Base-by-base conservation (phyloP, 2,888 invertebrate species). In the Parnassius smintheus region DNA sequence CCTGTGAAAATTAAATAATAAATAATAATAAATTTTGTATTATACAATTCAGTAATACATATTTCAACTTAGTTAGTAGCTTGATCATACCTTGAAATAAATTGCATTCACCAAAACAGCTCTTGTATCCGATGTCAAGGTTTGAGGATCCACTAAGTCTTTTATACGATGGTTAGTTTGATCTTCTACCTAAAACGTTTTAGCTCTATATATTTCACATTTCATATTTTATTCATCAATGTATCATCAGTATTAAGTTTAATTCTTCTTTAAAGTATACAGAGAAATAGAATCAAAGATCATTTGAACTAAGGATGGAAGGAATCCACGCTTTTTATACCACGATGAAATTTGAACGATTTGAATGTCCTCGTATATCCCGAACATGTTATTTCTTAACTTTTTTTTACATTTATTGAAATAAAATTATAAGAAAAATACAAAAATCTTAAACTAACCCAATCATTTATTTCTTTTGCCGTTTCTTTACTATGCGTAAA, bases 101-200 rank as follows among this genome's bases (percentile, higher is more conserved):
- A 98, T 93, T 0, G 97, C 97, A 80, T 97, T 98, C 1, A 96
- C 94, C 9, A 98, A 92, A 1, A 97, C 93, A 66, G 95, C 85
- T 51, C 93, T 88, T 0, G 96, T 96, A 0, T 75, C 66, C 0
- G 10, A 48, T 71, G 82, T 72, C 2, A 97, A 75, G 66, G 88
- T 80, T 25, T 82, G 88, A 1, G 94, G 58, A 1, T 86, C 74
- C 51, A 99, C 87, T 11, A 99, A 89, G 70, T 89, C 72, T 66
- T 88, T 86, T 64, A 91, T 90, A 61, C 80, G 83, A 44, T 88
- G 68, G 67, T 88, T 88, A 2, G 91, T 91, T 65, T 88, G 77
- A 0, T 81, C 76, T 78, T 88, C 90, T 51, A 91, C 90, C 91
- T 91, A 54, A 60, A 61, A 62, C 45, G 41, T 11, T 35, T 35